A percentile compares a stretch with the other conserved stretches of the same genome.
phyloP scores from a whole-genome alignment of 2,113 vertebrate genomes.

The Atractosteus spatula region DNA sequence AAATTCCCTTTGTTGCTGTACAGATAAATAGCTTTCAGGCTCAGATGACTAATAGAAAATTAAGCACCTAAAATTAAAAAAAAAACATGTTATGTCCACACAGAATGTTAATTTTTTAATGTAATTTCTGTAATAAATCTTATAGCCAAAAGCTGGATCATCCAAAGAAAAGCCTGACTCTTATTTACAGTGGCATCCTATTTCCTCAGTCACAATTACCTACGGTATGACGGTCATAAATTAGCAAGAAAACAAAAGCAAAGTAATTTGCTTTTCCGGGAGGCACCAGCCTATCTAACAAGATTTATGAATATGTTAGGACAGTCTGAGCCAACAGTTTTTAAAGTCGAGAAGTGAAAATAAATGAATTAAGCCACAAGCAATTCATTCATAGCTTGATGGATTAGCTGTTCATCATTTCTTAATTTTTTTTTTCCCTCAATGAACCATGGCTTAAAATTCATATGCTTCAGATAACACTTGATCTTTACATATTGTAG shows the following conservation, averaged over 20 bases:
- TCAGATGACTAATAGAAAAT: no score
- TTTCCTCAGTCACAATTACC: slow-evolving; percentile 45
- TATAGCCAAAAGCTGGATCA: background rate
- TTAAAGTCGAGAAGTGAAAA: slow-evolving; percentile 73
- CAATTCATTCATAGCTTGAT: slow-evolving; percentile 66
- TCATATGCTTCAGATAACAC: no score
- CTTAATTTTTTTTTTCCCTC: slow-evolving; percentile 38
- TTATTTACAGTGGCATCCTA: slow-evolving; percentile 26
- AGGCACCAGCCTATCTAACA: slow-evolving; percentile 60
- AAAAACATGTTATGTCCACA: slow-evolving; percentile 41
- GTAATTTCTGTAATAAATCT: slow-evolving; percentile 18
- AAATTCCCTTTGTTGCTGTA: no score
- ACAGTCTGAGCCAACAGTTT: slow-evolving; percentile 76
- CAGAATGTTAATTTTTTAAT: slow-evolving; percentile 3
- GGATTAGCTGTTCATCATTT: slow-evolving; percentile 68
- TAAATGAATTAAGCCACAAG: slow-evolving; percentile 70
- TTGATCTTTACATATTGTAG: no score
- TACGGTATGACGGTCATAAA: slow-evolving; percentile 50
- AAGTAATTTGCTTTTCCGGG: slow-evolving; percentile 52
- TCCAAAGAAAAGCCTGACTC: slow-evolving; percentile 5
- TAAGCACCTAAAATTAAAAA: slow-evolving; percentile 10
- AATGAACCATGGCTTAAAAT: no score
- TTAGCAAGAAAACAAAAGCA: slow-evolving; percentile 57
- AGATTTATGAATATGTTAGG: slow-evolving; percentile 79
- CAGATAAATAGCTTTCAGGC: no score